Evolutionary conservation across 2,888 invertebrate genomes (phyloP), one percentile per base, ranked within the genome.

Genomic region (Furcula furcula): DNA sequence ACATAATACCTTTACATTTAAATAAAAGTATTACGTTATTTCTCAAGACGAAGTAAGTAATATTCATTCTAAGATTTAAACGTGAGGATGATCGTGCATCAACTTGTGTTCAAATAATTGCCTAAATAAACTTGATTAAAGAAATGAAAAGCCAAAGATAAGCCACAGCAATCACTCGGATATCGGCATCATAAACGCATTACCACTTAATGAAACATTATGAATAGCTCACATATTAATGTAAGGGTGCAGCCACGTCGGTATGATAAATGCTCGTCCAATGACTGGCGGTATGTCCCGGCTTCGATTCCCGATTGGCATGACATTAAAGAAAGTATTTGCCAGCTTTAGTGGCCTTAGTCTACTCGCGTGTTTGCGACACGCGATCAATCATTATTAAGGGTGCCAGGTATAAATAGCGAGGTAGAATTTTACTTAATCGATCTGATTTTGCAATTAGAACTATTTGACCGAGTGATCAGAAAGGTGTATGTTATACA

Each of bases 141-240:
- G n/a, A 18, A 18, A 2, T 20, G 4, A 20, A 5, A 10, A 10
- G 9, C n/a, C 21, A 14, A 14, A 41, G 44, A 46, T 45, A 42
- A 34, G 36, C 19, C 40, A 45, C 46, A 49, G 46, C 36, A 41
- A 44, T 36, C 26, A 35, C 39, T 49, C 55, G 60, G 65, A 57
- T 54, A 44, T 58, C 50, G 49, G 59, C 70, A 75, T 75, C 75
- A 69, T 65, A 66, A 73, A 77, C 72, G 70, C 78, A 80, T 82
- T 85, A 81, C 63, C 67, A 73, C 76, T 76, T 85, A 87, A 88
- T 85, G 85, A 88, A 85, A 88, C 81, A 79, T 86, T 84, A 86
- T 84, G 78, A 79, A 85, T 82, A 77, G 73, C 64, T 44, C 40
- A 71, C 72, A 72, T 77, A 76, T 81, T 79, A 77, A 72, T 69